These are phyloP conservation scores for Macrosoma leucophasiata DNA, from an alignment of 2,888 invertebrate species.

Conservation along the genomic window DNA sequence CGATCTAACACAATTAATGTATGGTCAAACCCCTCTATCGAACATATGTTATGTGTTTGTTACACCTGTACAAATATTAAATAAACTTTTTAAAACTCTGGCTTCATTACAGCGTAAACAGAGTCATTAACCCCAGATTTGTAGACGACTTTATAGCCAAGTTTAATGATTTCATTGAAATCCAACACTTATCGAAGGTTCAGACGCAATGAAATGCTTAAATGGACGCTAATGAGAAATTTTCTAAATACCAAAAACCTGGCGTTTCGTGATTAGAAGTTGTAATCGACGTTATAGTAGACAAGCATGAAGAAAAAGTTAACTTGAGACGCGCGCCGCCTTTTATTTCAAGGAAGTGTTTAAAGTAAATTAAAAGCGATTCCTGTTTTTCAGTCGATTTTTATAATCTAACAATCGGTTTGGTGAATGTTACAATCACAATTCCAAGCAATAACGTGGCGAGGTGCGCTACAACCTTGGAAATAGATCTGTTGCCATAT, in stretches of 20 bases:
- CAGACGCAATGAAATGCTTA: conserved; percentile 30
- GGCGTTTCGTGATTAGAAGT: conserved; percentile 53
- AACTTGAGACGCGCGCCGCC: conserved; percentile 36
- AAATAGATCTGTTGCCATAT: conserved; percentile 55
- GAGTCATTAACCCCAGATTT: no score
- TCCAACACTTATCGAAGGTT: conserved; percentile 29
- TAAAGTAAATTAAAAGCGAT: conserved; percentile 49
- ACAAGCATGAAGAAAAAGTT: conserved; percentile 57
- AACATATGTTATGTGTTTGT: no score
- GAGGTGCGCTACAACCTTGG: conserved; percentile 57
- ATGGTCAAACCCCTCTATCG: conserved; percentile 35
- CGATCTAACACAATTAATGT: conserved; percentile 51
- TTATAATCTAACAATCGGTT: conserved; percentile 45
- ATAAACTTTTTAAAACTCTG: no score
- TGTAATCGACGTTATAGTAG: conserved; percentile 54
- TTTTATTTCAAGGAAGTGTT: conserved; percentile 58
- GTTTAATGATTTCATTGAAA: conserved; percentile 29
- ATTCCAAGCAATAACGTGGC: conserved; percentile 43
- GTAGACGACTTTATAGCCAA: no score
- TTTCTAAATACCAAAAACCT: conserved; percentile 41
- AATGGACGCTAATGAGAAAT: conserved; percentile 41
- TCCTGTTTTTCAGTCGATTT: conserved; percentile 44
- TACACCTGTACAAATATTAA: no score
- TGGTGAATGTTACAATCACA: conserved; percentile 46
- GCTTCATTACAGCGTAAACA: no score